Evolutionary conservation across 2,797 vertebrate species (phyloP).

Genomic region (Enteromius radiatus): DNA sequence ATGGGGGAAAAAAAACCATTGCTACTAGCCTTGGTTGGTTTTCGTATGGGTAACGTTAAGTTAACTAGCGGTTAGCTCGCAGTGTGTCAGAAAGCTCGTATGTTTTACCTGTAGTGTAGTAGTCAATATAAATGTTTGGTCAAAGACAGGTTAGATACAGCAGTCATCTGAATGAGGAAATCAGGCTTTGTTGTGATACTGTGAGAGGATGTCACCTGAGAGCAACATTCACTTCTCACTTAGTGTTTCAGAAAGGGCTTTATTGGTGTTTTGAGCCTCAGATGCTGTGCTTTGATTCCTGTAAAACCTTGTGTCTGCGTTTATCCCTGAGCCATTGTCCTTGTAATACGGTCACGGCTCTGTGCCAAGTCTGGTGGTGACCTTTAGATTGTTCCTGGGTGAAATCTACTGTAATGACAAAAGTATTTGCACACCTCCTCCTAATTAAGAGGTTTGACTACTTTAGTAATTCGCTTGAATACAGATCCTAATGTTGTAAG

Average conservation of each 20-base stretch:
- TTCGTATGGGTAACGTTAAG: no score
- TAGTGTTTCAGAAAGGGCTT: background rate
- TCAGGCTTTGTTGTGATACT: background rate
- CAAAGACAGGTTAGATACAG: background rate
- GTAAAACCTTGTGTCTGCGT: background rate
- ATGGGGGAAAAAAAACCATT: no score
- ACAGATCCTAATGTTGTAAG: no score
- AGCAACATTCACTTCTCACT: background rate
- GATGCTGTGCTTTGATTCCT: background rate
- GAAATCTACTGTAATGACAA: no score
- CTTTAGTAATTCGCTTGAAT: no score
- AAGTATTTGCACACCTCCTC: no score
- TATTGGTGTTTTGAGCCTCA: background rate
- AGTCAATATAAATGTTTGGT: no score
- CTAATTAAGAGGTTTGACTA: no score
- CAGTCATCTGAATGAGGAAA: background rate
- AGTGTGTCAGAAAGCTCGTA: background rate
- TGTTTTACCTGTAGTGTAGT: background rate
- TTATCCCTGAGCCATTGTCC: background rate
- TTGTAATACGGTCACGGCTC: background rate
- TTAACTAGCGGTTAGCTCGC: background rate
- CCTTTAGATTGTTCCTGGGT: background rate
- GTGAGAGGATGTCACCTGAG: background rate
- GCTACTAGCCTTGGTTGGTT: background rate
- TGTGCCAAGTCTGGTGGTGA: background rate